A percentile compares a stretch with the other conserved stretches of the same genome.
Evolutionary conservation across 1,140 invertebrate species (phyloP).

Genomic region (Gonioctena quinquepunctata): DNA sequence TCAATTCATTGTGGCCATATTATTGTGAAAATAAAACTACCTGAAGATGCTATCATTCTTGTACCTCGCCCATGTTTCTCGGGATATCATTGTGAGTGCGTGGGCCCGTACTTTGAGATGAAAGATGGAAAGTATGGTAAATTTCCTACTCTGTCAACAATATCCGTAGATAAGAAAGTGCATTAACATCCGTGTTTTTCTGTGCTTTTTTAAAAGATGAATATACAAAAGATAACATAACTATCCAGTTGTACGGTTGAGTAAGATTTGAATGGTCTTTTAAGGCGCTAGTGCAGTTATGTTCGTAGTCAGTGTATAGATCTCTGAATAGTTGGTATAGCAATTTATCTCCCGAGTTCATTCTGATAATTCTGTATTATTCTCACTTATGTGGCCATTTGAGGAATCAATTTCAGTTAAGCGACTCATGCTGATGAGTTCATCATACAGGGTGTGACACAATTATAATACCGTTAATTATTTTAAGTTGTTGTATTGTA

Average conservation of each 20-base stretch:
- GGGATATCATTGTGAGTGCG: not conserved
- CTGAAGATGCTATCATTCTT: not conserved
- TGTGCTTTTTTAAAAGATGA: not conserved
- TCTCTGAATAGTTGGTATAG: not conserved
- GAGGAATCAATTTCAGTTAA: too few relatives aligned
- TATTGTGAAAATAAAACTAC: not conserved
- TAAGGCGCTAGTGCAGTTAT: not conserved
- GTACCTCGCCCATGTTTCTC: not conserved
- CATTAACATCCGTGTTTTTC: not conserved
- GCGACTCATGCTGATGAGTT: too few relatives aligned
- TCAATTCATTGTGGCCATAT: too few relatives aligned
- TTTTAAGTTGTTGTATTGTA: too few relatives aligned
- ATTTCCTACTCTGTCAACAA: not conserved
- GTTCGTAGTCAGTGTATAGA: not conserved
- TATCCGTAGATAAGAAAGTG: not conserved
- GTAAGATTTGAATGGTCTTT: not conserved
- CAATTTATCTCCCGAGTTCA: too few relatives aligned
- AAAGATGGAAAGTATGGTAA: not conserved
- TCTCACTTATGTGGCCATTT: too few relatives aligned
- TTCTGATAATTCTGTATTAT: too few relatives aligned
- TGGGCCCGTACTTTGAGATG: not conserved
- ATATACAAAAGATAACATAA: not conserved
- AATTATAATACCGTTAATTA: too few relatives aligned
- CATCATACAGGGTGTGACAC: too few relatives aligned
- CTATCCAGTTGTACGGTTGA: not conserved